A percentile compares a stretch with the other conserved stretches of the same genome.
phyloP scores from a whole-genome alignment of 2,113 vertebrate species.

The Trematomus loennbergii region DNA sequence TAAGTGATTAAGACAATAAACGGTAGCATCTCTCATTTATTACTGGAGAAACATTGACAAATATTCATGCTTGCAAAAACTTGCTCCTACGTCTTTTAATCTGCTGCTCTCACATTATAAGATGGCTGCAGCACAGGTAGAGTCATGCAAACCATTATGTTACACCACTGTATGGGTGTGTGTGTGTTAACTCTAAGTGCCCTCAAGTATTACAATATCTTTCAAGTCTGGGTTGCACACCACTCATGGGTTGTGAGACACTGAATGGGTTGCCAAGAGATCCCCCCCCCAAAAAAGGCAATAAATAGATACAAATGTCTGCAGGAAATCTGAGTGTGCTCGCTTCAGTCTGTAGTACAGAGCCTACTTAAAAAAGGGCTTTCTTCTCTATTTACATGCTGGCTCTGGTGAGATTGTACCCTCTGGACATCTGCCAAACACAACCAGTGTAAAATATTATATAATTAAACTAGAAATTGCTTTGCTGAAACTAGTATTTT shows the following conservation, averaged over 20 bases:
- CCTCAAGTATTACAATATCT: neutral
- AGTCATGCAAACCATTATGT: neutral
- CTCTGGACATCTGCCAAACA: neutral
- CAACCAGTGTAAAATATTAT: neutral
- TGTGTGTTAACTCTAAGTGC: neutral
- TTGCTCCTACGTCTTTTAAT: constrained; percentile 16
- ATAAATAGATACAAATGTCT: neutral
- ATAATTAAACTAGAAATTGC: neutral
- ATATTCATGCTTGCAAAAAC: constrained; percentile 32
- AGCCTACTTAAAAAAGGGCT: no score
- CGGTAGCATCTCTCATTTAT: accelerated
- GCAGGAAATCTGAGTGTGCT: neutral
- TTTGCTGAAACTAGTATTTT: neutral
- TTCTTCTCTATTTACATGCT: no score
- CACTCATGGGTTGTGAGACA: neutral
- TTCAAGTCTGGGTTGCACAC: no score
- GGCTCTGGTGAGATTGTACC: no score
- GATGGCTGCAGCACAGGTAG: constrained; percentile 1
- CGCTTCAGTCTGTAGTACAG: neutral
- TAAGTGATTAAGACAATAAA: neutral
- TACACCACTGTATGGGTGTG: constrained; percentile 6
- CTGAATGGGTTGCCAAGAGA: neutral
- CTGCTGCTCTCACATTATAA: neutral
- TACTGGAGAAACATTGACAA: neutral
- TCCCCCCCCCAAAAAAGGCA: neutral